These are phyloP conservation scores for Tachystola acroxantha DNA, from an alignment of 2,888 invertebrate genomes.

Conservation along the genomic window DNA sequence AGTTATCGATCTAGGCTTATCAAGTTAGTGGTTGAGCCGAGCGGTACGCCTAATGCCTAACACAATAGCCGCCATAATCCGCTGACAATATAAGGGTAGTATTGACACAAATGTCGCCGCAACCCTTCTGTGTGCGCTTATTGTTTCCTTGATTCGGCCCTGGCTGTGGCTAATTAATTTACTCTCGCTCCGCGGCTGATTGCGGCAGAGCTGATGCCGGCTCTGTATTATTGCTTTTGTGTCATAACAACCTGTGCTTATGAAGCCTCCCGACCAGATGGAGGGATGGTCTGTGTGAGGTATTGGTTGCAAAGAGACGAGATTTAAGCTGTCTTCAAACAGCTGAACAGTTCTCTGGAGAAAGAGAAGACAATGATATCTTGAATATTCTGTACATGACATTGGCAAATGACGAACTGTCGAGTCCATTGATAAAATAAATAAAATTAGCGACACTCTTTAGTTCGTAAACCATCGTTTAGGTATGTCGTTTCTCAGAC, in stretches of 20 bases:
- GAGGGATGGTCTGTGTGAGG: too few species aligned
- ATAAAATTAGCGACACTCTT: too few species aligned
- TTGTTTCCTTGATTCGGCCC: slow-evolving; percentile 63
- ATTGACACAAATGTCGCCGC: slow-evolving; percentile 56
- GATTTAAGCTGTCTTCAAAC: too few species aligned
- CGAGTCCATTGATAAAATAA: too few species aligned
- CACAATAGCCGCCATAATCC: slow-evolving; percentile 2
- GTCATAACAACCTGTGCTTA: slow-evolving; percentile 20
- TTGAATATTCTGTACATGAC: too few species aligned
- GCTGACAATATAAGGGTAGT: slow-evolving; percentile 46
- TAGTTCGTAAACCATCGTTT: too few species aligned
- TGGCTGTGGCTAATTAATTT: slow-evolving; percentile 59
- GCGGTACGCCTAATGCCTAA: neutral
- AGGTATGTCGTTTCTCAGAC: too few species aligned
- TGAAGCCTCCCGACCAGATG: too few species aligned
- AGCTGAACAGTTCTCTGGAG: too few species aligned
- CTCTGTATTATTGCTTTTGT: slow-evolving; percentile 18
- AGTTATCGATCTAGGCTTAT: slow-evolving; percentile 3
- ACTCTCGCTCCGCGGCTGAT: slow-evolving; percentile 37
- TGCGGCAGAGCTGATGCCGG: slow-evolving; percentile 23
- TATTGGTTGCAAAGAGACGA: too few species aligned
- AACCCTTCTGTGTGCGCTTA: slow-evolving; percentile 70
- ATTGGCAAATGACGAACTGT: too few species aligned
- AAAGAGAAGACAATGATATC: too few species aligned
- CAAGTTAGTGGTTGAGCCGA: neutral